phyloP scores from a whole-genome alignment of 2,113 vertebrate genomes.

The Cygnus atratus region DNA sequence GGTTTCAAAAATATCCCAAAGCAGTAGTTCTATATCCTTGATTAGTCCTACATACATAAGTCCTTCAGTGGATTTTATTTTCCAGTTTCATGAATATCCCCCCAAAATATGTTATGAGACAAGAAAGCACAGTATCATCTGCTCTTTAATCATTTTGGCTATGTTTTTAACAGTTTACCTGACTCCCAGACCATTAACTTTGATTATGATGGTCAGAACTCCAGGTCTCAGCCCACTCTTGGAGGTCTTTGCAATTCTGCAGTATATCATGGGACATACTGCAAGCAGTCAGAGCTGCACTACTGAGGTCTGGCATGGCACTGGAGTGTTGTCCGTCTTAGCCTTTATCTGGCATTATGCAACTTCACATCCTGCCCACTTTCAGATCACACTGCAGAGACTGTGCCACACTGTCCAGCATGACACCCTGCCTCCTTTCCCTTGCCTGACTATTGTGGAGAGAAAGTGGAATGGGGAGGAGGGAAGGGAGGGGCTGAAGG shows the following conservation, averaged over 20 bases:
- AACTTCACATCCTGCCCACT: background rate
- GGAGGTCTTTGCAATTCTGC: background rate
- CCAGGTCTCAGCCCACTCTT: background rate
- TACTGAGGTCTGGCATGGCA: background rate
- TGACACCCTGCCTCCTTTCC: background rate
- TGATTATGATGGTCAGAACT: background rate
- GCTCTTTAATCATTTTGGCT: background rate
- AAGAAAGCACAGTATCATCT: background rate
- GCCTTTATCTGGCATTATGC: background rate
- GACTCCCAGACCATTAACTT: background rate
- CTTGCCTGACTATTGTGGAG: background rate
- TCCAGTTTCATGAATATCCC: background rate
- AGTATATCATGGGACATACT: accelerated
- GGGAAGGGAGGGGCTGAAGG: constrained; percentile 22
- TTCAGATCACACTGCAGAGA: background rate
- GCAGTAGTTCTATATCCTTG: background rate
- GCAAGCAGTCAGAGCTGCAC: background rate
- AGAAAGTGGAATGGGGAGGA: background rate
- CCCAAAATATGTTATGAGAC: background rate
- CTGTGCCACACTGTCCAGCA: background rate
- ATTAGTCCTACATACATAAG: background rate
- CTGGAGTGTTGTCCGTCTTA: background rate
- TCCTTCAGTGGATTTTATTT: background rate
- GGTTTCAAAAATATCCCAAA: background rate
- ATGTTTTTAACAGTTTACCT: background rate